Percentiles rank a stretch among this genome's conserved stretches.
Conservation (phyloP, 2,797 vertebrate genomes). For the Lemur catta region DNA sequence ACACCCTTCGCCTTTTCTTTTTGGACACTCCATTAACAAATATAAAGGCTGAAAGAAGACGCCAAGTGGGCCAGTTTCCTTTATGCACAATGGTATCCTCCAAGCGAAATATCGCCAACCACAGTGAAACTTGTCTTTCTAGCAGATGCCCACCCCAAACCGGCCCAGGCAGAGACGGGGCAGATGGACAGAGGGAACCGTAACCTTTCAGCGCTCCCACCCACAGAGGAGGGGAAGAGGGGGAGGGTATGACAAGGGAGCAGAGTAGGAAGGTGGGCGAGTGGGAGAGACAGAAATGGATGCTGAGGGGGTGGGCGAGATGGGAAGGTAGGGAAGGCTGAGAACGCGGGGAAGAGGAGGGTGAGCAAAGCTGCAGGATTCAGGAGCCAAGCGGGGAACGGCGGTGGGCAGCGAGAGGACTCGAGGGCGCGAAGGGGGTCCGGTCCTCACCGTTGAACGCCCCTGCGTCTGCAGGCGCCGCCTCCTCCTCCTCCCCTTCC, state of each 20-base stretch:
- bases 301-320: conserved; percentile 61
- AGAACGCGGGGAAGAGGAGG: neutral
- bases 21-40: conserved; percentile 52
- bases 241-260: conserved; percentile 28
- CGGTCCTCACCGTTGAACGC: conserved; percentile 75
- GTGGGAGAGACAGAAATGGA: conserved; percentile 68
- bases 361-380: neutral
- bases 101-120: neutral
- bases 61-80: conserved; percentile 6
- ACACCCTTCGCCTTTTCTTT: conserved; percentile 30
- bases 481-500: conserved; percentile 90
- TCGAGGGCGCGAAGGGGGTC: neutral
- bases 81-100: conserved; percentile 15
- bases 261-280: conserved; percentile 70
- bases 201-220: neutral
- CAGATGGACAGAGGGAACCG: neutral
- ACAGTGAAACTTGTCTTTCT: conserved; percentile 36
- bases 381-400: fast-evolving
- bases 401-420: neutral
- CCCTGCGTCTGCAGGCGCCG: conserved; percentile 66
- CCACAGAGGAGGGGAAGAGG: neutral
- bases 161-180: neutral
- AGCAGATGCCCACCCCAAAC: neutral
- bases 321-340: conserved; percentile 23
- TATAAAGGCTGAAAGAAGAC: neutral